These are phyloP conservation scores for Grus americana DNA, from an alignment of 2,113 vertebrate genomes.

Conservation along the genomic window DNA sequence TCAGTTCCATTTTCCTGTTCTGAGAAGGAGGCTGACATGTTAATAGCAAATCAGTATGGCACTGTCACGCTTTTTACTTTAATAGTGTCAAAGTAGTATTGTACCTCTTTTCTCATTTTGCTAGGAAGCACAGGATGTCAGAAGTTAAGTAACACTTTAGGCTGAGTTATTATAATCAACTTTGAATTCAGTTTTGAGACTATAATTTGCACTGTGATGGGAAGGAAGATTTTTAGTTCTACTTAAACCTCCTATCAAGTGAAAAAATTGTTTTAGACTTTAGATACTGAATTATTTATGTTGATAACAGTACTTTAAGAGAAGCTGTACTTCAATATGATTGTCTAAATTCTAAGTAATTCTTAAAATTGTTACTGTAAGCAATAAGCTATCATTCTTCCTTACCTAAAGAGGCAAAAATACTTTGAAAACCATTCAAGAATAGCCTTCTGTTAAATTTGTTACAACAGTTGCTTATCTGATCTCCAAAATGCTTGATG, in stretches of 20 bases:
- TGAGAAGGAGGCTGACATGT: neutral
- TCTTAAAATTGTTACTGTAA: neutral
- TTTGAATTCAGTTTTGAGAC: neutral
- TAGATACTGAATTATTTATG: neutral
- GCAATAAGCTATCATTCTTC: neutral
- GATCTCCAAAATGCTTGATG: neutral
- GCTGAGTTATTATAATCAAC: neutral
- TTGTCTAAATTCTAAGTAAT: neutral
- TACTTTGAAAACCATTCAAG: neutral
- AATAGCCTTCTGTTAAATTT: neutral
- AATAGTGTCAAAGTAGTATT: neutral
- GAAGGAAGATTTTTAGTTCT: neutral
- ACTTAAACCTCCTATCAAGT: neutral
- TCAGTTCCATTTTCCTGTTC: neutral
- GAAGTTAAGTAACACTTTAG: neutral
- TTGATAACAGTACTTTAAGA: neutral
- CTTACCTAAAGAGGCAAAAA: neutral
- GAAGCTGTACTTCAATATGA: neutral
- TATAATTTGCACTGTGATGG: neutral
- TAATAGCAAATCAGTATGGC: neutral
- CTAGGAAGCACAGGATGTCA: neutral
- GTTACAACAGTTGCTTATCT: neutral
- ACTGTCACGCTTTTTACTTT: neutral
- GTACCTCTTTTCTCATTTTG: neutral
- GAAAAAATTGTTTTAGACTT: neutral